phyloP scores from a whole-genome alignment of 2,797 vertebrate genomes.

The Synanceia verrucosa region DNA sequence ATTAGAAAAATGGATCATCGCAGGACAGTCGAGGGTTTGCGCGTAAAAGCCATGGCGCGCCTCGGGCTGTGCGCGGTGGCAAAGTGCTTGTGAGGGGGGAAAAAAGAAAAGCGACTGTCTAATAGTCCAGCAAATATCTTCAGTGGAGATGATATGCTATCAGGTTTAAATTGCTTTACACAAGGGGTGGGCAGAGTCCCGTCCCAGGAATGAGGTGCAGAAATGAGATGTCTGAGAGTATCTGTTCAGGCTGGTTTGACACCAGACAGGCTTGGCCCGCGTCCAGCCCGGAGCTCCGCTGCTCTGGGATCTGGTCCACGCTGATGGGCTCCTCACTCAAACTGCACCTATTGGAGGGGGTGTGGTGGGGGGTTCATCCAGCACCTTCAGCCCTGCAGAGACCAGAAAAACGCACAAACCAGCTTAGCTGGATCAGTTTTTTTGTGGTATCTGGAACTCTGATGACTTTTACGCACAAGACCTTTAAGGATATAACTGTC shows the following conservation, averaged over 20 bases:
- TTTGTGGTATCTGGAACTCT: not conserved
- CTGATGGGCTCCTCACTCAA: constrained; percentile 34
- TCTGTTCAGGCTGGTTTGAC: constrained; percentile 85
- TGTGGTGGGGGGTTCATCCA: not conserved
- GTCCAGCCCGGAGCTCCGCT: constrained; percentile 72
- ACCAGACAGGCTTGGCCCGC: constrained; percentile 77
- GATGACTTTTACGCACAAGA: not conserved
- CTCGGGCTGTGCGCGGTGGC: constrained; percentile 13
- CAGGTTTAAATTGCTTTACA: constrained; percentile 78
- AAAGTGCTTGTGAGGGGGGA: constrained; percentile 14
- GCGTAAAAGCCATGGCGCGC: constrained; percentile 56
- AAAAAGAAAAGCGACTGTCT: constrained; percentile 11
- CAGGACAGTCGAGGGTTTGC: not conserved
- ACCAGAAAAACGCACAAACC: not conserved
- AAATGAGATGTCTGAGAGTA: constrained; percentile 81
- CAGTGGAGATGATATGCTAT: constrained; percentile 72
- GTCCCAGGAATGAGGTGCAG: constrained; percentile 82
- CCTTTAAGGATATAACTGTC: not conserved
- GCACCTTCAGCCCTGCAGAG: not conserved
- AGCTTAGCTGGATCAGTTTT: not conserved
- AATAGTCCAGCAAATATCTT: constrained; percentile 52
- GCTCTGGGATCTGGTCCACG: constrained; percentile 52
- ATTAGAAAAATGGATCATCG: constrained; percentile 4
- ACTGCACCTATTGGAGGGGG: constrained; percentile 10
- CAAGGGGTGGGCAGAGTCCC: constrained; percentile 77